Evolutionary conservation across 2,797 vertebrate species (phyloP).

Genomic region (Dermochelys coriacea): DNA sequence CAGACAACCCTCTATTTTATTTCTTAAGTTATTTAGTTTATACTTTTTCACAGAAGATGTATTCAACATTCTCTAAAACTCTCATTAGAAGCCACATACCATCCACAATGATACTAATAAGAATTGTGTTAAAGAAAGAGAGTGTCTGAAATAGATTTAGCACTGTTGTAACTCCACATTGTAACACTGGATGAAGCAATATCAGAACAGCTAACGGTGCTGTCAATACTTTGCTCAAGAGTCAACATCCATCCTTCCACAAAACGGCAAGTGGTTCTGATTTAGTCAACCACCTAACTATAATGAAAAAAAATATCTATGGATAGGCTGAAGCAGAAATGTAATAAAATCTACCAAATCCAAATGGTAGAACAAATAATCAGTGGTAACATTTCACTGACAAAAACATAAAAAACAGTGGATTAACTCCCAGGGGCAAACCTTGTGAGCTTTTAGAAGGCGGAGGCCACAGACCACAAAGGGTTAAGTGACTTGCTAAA

Average conservation of each 20-base stretch:
- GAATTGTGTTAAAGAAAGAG: conserved; percentile 14
- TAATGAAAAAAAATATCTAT: background rate
- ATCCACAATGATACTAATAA: conserved; percentile 51
- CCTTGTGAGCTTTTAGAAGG: conserved; percentile 60
- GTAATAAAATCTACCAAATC: conserved; percentile 62
- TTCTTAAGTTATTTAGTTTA: conserved; percentile 66
- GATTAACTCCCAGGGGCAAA: conserved; percentile 67
- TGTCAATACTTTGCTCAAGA: conserved; percentile 35
- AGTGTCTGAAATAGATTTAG: conserved; percentile 27
- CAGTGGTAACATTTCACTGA: conserved; percentile 62
- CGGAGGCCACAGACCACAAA: conserved; percentile 40
- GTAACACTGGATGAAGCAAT: background rate
- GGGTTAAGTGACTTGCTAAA: conserved; percentile 76
- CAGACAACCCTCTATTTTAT: conserved; percentile 61
- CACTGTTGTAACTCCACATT: background rate
- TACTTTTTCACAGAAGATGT: conserved; percentile 17
- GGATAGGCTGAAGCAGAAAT: conserved; percentile 30
- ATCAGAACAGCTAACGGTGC: conserved; percentile 22
- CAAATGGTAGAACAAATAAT: conserved; percentile 51
- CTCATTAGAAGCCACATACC: background rate
- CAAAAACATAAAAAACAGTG: conserved; percentile 39
- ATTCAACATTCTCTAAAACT: conserved; percentile 52
- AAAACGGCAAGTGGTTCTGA: background rate
- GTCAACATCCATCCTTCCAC: conserved; percentile 7
- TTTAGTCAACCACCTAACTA: background rate